Evolutionary conservation across 2,888 invertebrate genomes (phyloP).

Genomic region (Dusona sp.): DNA sequence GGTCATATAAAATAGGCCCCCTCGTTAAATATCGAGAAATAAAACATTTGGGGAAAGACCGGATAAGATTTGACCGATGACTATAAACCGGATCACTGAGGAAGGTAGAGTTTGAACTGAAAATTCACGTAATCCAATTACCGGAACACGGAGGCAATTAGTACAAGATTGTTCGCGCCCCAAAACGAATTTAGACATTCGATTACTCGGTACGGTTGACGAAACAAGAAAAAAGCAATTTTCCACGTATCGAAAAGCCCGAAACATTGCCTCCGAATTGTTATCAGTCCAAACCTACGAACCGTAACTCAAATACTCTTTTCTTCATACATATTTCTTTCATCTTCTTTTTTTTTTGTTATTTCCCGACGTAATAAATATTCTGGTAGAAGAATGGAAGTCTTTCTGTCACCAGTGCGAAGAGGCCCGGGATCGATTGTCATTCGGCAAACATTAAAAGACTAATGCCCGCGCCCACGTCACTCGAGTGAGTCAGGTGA

Average conservation of each 20-base stretch:
- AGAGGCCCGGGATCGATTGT: constrained; percentile 32
- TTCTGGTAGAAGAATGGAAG: constrained; percentile 26
- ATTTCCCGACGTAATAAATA: constrained; percentile 28
- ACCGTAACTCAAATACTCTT: neutral
- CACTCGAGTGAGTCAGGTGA: constrained; percentile 51
- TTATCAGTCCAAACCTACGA: neutral
- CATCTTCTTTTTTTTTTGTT: neutral
- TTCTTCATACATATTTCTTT: neutral
- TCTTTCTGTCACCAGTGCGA: constrained; percentile 20
- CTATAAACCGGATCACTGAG: no score
- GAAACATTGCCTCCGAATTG: neutral
- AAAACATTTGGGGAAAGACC: no score
- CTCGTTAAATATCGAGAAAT: no score
- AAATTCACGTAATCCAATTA: constrained; percentile 4
- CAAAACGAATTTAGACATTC: neutral
- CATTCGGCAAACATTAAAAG: constrained; percentile 56
- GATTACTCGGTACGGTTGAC: neutral
- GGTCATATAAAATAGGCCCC: no score
- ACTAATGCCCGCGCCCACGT: constrained; percentile 48
- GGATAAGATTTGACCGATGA: no score
- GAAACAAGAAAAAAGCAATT: neutral
- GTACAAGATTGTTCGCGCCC: neutral
- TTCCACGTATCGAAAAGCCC: neutral
- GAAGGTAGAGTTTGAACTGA: no score
- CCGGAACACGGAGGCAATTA: neutral